Percentiles rank a stretch among this genome's conserved stretches.
Evolutionary conservation across 2,113 vertebrate species (phyloP).

Genomic region (Rhegmatorhina hoffmannsi): DNA sequence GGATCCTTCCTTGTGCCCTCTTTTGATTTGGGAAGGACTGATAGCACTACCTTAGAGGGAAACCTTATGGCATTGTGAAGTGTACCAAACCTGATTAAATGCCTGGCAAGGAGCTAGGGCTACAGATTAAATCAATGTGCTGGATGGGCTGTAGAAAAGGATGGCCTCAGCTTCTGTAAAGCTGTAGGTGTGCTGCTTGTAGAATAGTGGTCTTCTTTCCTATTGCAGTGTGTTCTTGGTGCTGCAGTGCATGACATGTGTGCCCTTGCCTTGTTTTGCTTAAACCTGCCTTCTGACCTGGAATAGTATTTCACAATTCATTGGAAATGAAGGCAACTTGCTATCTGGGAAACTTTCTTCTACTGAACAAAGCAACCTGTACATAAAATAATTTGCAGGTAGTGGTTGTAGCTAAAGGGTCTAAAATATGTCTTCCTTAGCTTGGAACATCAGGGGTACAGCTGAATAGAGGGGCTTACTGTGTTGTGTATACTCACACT

Average conservation of each 20-base stretch:
- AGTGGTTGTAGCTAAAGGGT: background rate
- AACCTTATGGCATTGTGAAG: background rate
- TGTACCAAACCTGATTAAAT: background rate
- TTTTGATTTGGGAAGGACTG: background rate
- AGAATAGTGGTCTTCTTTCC: background rate
- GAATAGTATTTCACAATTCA: background rate
- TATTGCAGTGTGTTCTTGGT: background rate
- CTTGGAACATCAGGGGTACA: rapidly evolving
- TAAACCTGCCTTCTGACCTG: background rate
- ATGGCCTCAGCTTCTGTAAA: background rate
- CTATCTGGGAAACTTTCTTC: background rate
- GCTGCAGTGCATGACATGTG: background rate
- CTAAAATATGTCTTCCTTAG: background rate
- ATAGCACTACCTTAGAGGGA: background rate
- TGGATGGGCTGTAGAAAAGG: background rate
- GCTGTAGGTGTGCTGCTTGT: background rate
- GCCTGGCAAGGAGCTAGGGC: background rate
- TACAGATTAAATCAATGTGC: background rate
- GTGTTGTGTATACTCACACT: background rate
- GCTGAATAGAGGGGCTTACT: background rate
- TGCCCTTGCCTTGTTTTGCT: background rate
- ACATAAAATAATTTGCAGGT: background rate
- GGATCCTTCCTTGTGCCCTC: background rate
- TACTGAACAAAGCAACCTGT: background rate
- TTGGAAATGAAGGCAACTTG: background rate